phyloP scores from a whole-genome alignment of 2,888 invertebrate species.

The Pimpla rufipes region DNA sequence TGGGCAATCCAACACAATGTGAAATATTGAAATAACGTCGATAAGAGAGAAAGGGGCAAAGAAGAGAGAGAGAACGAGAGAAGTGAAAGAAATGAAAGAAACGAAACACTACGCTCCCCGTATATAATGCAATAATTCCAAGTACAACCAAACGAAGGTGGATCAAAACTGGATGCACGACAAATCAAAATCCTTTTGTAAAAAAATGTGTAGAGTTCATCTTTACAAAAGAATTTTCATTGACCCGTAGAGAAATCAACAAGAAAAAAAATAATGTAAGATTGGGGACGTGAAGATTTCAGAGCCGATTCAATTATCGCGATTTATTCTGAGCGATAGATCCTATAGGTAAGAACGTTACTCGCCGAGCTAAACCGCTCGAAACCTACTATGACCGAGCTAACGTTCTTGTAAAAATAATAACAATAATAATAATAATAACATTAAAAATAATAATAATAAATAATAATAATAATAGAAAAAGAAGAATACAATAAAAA shows the following conservation, averaged over 20 bases:
- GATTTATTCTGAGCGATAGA: slow-evolving; percentile 52
- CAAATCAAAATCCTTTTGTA: slow-evolving; percentile 79
- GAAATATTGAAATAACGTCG: slow-evolving; percentile 68
- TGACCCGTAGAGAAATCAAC: slow-evolving; percentile 10
- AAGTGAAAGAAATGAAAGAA: slow-evolving; percentile 64
- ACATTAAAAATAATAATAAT: background rate
- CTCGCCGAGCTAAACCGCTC: slow-evolving; percentile 27
- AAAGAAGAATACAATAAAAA: slow-evolving; percentile 46
- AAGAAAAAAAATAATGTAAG: background rate
- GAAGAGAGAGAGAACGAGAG: slow-evolving; percentile 48
- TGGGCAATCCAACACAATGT: slow-evolving; percentile 79
- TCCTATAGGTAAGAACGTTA: slow-evolving; percentile 52
- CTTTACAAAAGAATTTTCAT: slow-evolving; percentile 74
- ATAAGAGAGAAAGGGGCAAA: slow-evolving; percentile 10
- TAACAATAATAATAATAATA: slow-evolving; percentile 31
- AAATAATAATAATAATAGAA: slow-evolving; percentile 28
- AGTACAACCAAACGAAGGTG: slow-evolving; percentile 81
- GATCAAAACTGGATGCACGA: slow-evolving; percentile 78
- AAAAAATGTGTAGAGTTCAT: slow-evolving; percentile 71
- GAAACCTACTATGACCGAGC: slow-evolving; percentile 53
- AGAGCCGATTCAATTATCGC: slow-evolving; percentile 53
- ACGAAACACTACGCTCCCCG: slow-evolving; percentile 70
- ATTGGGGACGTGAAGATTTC: slow-evolving; percentile 13
- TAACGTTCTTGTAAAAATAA: slow-evolving; percentile 47
- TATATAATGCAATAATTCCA: slow-evolving; percentile 81